Base-by-base conservation (phyloP, 2,797 vertebrate species). In the Melanotaenia pygmaea region DNA sequence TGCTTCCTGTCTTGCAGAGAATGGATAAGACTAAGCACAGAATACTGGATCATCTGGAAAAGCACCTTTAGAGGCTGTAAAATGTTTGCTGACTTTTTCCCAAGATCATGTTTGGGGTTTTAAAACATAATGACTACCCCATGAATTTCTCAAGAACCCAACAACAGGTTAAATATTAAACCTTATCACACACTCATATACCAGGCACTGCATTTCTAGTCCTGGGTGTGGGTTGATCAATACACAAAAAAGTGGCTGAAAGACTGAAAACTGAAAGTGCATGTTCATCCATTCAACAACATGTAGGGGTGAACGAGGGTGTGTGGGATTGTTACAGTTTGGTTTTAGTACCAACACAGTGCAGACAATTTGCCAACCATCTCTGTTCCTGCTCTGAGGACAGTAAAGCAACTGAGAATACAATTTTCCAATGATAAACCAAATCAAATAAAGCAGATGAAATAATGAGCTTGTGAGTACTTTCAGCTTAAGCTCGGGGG, bases 1-100 rank as follows among this genome's bases (percentile, higher is more conserved):
- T 51, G 64, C 72, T 77, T 72, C 68, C 71, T 47, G 45, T 74
- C 71, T 61, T 20, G 68, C 69, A 74, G 65, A 76, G 61, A 66
- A 75, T 58, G 43, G 74, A 86, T 22, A 22, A 65, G 37, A 20
- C 47, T 38, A 54, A 77, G 66, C 53, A 4, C 34, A 64, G 54
- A 57, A 45, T 62, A 67, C 50, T 30, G 57, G 76, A 74, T 83
- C 72, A 79, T 80, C 82, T 77, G 69, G 62, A 80, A 76, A 84
- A 67, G 50, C 45, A 67, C 63, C 66, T 75, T 63, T 24, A 64
- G 59, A 70, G 73, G 59, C 59, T 45, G 14, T 30, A 54, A 40
- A 57, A 0, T 67, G 51, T 51, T 66, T 30, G 57, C 74, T 61
- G 51, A 51, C 76, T 74, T 67, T 71, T 83, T 77, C 68, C 67